These are phyloP conservation scores for Fragum whitleyi DNA, from an alignment of 2,888 invertebrate genomes.

Conservation along the genomic window DNA sequence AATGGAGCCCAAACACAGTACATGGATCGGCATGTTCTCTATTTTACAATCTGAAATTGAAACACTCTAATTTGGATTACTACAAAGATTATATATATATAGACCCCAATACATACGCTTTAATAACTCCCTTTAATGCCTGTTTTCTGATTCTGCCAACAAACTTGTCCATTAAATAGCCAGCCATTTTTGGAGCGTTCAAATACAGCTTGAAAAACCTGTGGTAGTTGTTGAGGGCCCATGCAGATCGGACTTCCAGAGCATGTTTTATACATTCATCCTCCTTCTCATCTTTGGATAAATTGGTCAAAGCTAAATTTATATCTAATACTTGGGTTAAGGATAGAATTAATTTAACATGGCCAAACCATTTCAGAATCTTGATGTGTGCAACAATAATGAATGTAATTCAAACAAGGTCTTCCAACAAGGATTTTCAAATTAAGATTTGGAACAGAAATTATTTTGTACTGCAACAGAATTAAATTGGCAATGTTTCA, in stretches of 20 bases:
- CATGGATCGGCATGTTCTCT: no score
- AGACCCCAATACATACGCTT: constrained; percentile 96
- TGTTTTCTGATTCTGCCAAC: constrained; percentile 96
- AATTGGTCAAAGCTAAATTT: constrained; percentile 94
- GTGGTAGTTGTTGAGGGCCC: constrained; percentile 96
- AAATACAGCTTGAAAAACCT: constrained; percentile 96
- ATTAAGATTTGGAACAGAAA: no score
- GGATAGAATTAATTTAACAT: constrained; percentile 3
- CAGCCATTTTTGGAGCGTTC: constrained; percentile 96
- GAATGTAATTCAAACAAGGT: no score
- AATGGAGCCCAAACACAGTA: no score
- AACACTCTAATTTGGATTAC: no score
- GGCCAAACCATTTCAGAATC: no score
- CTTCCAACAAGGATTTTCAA: no score
- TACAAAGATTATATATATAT: no score
- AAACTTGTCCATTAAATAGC: constrained; percentile 99
- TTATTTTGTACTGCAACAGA: no score
- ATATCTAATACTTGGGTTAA: constrained; percentile 89
- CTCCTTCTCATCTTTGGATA: constrained; percentile 91
- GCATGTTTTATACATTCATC: constrained; percentile 95
- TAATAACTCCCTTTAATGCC: constrained; percentile 96
- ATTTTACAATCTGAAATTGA: no score
- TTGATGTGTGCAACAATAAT: no score
- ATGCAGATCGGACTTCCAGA: constrained; percentile 94
- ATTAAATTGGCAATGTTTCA: no score